Evolutionary conservation across 2,888 invertebrate species (phyloP), one percentile per base, ranked within the genome.

Genomic region (Autographa pulchrina): DNA sequence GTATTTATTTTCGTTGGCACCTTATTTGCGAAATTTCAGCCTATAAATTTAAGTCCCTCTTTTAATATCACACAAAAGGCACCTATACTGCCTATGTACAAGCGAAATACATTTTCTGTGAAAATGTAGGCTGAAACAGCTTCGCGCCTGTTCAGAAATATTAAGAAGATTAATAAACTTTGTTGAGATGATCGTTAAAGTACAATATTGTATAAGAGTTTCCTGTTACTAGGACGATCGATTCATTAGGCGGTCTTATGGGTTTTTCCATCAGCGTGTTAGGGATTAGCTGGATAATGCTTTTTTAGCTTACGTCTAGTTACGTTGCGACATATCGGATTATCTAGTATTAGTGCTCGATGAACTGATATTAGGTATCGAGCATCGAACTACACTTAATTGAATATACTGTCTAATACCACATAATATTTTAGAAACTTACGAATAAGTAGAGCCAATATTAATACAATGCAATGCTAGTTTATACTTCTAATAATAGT

Each of bases 271-370:
- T 78, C 75, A 78, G 82, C 68, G 72, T 62, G 70, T 62, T 43
- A 68, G 72, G 80, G 85, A 86, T 86, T 81, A 86, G 76, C 73
- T 64, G 72, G 73, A 71, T 84, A 82, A 82, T 75, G 77, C 76
- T 82, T 75, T 76, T 76, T 85, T 74, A 84, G 82, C 76, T 79
- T 73, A 71, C 43, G 65, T 32, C 70, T 73, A 72, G 69, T 35
- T 65, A 77, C 75, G 68, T 59, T 65, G 68, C 72, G 79, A 77
- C 79, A 71, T 72, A 79, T 71, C 71, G 83, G 85, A 85, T 84
- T 81, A 82, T 78, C 74, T 65, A 70, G 83, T 78, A 85, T 88
- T 86, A 86, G 68, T 68, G 64, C 69, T 65, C 79, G 75, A 83
- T 85, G 78, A 81, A 79, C 77, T 77, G 75, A 80, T 82, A 84